Evolutionary conservation across 1,140 invertebrate species (phyloP).

Genomic region (Lasaia peninsularis): DNA sequence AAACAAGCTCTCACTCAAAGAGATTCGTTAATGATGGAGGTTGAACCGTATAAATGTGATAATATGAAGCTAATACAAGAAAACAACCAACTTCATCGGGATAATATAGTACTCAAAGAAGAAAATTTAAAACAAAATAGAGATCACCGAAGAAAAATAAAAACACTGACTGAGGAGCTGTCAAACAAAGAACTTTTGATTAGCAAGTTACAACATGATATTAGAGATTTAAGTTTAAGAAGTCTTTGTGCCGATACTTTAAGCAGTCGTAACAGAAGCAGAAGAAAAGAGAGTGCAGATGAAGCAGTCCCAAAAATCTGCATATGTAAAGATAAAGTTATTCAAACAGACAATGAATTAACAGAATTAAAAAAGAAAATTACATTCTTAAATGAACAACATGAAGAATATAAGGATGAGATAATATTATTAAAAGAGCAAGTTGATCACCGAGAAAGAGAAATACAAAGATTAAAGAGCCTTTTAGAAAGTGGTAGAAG

Average conservation of each 20-base stretch:
- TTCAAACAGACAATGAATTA: slow-evolving; percentile 36
- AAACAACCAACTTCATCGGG: slow-evolving; percentile 84
- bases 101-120: slow-evolving; percentile 83
- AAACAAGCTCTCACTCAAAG: slow-evolving; percentile 81
- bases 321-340: slow-evolving; percentile 44
- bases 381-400: slow-evolving; percentile 50
- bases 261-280: slow-evolving; percentile 64
- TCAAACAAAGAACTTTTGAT: slow-evolving; percentile 55
- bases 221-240: slow-evolving; percentile 63
- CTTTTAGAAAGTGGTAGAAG: slow-evolving; percentile 81
- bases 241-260: slow-evolving; percentile 66
- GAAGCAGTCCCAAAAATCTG: slow-evolving; percentile 40
- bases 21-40: slow-evolving; percentile 77
- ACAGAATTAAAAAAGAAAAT: slow-evolving; percentile 47
- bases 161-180: slow-evolving; percentile 56
- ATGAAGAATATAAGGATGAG: slow-evolving; percentile 55
- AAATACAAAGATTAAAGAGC: slow-evolving; percentile 80
- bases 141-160: slow-evolving; percentile 57
- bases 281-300: slow-evolving; percentile 50
- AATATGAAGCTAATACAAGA: slow-evolving; percentile 83
- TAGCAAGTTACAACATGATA: slow-evolving; percentile 61
- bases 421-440: slow-evolving; percentile 61
- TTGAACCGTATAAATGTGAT: slow-evolving; percentile 84
- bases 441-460: slow-evolving; percentile 78
- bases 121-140: slow-evolving; percentile 52